Conservation (phyloP, 2,888 invertebrate genomes). For the Zootermopsis nevadensis region DNA sequence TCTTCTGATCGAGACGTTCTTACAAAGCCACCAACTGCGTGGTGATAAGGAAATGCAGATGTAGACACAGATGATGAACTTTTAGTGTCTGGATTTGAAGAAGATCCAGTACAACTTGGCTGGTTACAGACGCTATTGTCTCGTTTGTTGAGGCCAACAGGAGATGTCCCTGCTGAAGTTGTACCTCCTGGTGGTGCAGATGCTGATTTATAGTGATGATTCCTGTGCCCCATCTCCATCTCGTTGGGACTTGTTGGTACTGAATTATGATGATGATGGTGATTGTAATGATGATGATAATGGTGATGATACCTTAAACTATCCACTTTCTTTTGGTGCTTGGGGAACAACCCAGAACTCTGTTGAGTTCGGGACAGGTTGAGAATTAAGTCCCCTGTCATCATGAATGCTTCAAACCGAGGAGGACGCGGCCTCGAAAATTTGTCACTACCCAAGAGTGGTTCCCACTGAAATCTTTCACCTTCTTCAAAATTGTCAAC, state of each 20-base stretch:
- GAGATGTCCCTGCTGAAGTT: conserved; percentile 68
- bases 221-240: conserved; percentile 61
- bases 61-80: conserved; percentile 45
- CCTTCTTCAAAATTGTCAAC: conserved; percentile 64
- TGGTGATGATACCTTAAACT: conserved; percentile 61
- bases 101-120: conserved; percentile 41
- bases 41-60: conserved; percentile 59
- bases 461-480: conserved; percentile 67
- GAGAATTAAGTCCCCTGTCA: conserved; percentile 96
- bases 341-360: conserved; percentile 71
- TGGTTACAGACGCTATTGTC: conserved; percentile 56
- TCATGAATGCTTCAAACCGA: conserved; percentile 94
- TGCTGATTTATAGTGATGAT: conserved; percentile 45
- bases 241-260: conserved; percentile 79
- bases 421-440: conserved; percentile 63
- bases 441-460: conserved; percentile 62
- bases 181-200: conserved; percentile 57
- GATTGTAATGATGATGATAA: conserved; percentile 62
- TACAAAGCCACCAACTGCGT: conserved; percentile 74
- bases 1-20: conserved; percentile 93
- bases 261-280: conserved; percentile 65
- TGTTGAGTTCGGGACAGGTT: conserved; percentile 88
- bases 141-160: conserved; percentile 67
- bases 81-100: conserved; percentile 53
- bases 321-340: conserved; percentile 69